Base-by-base conservation (phyloP, 2,113 vertebrate genomes). In the Gambusia holbrooki region DNA sequence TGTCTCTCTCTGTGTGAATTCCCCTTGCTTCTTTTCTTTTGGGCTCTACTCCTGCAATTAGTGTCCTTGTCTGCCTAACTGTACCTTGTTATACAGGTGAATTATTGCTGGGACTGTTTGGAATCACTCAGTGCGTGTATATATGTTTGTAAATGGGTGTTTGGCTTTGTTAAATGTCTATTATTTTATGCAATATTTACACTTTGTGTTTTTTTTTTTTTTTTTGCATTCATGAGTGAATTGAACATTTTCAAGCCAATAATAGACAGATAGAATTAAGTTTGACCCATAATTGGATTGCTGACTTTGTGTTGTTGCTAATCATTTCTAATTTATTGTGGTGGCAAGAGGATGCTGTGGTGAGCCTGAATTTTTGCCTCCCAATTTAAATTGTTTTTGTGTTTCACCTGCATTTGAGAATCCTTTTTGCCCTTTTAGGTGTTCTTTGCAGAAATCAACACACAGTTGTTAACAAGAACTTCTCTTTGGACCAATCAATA, bases 351-450 rank as follows among this genome's bases (percentile, higher is more conserved):
- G 77, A 82, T 80, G 76, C 78, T 81, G 69, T 88, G 77, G 77
- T 80, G 80, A 89, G 77, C 64, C 69, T 81, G 80, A 82, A 81
- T 54, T 83, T 88, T 88, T 86, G 29, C 69, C 5, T 62, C 81
- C 76, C 80, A 90, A 87, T 89, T 90, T 85, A 88, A 79, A 80
- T 66, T 85, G 76, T 77, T 91, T 83, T 87, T 79, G 62, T 87
- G 69, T 87, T 81, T 72, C 62, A 80, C 70, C 76, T 84, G 67
- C 61, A 73, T 33, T 73, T 76, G 81, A 69, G 58, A 62, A 30
- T 77, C 74, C 13, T 64, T 77, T 77, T 74, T 67, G 62, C 71
- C 32, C 61, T n/a, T 27, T 32, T 62, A 65, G 13, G 15, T 28
- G 67, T 64, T 85, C 79, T 27, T 51, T 30, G 54, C 74, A 68